Percentiles rank a stretch among this genome's conserved stretches.
Conservation (phyloP, 2,113 vertebrate species). For the Lycaon pictus region DNA sequence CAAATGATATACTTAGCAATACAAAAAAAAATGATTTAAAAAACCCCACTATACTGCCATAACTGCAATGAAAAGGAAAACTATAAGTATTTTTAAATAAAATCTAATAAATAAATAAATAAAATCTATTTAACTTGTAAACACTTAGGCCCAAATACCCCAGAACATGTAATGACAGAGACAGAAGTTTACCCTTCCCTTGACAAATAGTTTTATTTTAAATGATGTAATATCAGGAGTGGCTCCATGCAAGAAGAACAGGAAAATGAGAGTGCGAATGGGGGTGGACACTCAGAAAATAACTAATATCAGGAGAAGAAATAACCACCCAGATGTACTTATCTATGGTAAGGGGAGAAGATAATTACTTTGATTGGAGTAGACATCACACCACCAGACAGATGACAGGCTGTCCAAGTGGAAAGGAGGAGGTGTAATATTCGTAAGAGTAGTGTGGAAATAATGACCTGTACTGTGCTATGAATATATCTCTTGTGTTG, state of each 20-base stretch:
- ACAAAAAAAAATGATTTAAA: neutral
- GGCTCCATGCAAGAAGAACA: constrained; percentile 16
- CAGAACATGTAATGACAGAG: neutral
- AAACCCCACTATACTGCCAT: neutral
- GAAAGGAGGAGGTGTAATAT: neutral
- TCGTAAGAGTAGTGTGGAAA: neutral
- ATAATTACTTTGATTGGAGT: constrained; percentile 37
- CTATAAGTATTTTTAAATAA: neutral
- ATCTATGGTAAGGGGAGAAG: neutral
- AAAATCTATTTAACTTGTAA: neutral
- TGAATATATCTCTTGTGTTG: neutral
- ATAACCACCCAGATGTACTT: neutral
- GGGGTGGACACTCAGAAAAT: neutral
- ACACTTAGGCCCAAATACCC: neutral
- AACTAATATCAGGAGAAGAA: neutral
- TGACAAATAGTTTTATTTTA: constrained; percentile 39
- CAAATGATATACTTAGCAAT: neutral
- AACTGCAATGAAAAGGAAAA: neutral
- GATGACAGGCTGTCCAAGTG: constrained; percentile 19
- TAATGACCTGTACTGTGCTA: neutral
- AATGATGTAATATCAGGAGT: neutral
- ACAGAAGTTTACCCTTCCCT: neutral
- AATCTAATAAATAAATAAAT: neutral
- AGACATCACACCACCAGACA: neutral
- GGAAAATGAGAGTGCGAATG: neutral